Conservation (phyloP, 2,113 vertebrate species). For the Ptilorrhoa leucosticta region DNA sequence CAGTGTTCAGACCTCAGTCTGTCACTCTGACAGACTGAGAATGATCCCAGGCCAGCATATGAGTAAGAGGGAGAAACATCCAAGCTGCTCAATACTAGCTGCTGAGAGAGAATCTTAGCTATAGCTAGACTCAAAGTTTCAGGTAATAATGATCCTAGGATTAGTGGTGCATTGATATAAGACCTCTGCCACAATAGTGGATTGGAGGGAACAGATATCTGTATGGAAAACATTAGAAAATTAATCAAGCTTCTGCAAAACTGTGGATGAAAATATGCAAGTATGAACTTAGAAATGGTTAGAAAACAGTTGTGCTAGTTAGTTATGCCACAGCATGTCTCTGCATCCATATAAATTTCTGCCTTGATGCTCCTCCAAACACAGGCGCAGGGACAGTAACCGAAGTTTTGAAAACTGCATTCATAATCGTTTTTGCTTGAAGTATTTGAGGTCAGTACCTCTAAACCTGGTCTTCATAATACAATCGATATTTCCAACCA, state of each 20-base stretch:
- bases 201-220: background rate
- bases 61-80: background rate
- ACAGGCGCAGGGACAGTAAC: background rate
- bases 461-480: background rate
- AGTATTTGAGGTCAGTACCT: background rate
- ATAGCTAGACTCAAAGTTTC: background rate
- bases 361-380: background rate
- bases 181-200: background rate
- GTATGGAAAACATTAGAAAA: background rate
- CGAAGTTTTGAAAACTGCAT: background rate
- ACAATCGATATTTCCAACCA: background rate
- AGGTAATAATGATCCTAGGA: background rate
- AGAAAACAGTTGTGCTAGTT: background rate
- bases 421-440: background rate
- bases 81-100: background rate
- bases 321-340: background rate
- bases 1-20: background rate
- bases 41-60: background rate
- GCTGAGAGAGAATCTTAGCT: background rate
- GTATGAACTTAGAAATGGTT: background rate
- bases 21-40: background rate
- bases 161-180: background rate
- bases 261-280: background rate
- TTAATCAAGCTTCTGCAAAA: background rate
- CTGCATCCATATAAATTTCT: background rate